A percentile compares a stretch with the other conserved stretches of the same genome.
These are phyloP conservation scores for Leptinotarsa texana DNA, from an alignment of 1,140 invertebrate species.

Conservation along the genomic window DNA sequence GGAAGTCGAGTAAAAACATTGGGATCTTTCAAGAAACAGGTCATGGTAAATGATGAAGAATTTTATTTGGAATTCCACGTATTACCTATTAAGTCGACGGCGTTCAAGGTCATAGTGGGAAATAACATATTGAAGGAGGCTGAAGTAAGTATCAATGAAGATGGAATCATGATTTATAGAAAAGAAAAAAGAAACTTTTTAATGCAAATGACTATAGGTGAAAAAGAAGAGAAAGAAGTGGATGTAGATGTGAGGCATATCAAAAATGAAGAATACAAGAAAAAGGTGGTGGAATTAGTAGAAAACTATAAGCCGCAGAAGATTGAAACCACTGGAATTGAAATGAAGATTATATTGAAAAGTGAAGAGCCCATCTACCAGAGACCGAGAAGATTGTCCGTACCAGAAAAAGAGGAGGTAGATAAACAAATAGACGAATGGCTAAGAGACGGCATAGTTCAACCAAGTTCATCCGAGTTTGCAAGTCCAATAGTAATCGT, in stretches of 20 bases:
- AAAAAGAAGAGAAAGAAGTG: conserved; percentile 9
- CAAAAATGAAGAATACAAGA: neutral
- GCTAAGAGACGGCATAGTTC: conserved; percentile 40
- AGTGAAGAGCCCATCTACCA: conserved; percentile 38
- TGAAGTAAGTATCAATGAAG: conserved; percentile 22
- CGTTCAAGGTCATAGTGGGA: conserved; percentile 23
- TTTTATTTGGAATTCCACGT: conserved; percentile 20
- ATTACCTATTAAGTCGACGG: conserved; percentile 1
- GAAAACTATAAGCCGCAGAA: neutral
- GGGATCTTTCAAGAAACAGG: conserved; percentile 23
- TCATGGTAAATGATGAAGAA: conserved; percentile 29
- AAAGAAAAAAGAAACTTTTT: conserved; percentile 23
- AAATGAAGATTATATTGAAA: conserved; percentile 28
- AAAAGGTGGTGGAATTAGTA: neutral
- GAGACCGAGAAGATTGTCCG: conserved; percentile 27
- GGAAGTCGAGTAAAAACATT: conserved; percentile 17
- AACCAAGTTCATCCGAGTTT: conserved; percentile 54
- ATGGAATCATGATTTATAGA: conserved; percentile 3
- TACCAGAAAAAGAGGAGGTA: conserved; percentile 30
- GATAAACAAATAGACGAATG: conserved; percentile 35
- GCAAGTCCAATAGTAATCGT: conserved; percentile 56
- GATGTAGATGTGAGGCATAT: neutral
- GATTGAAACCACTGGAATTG: neutral
- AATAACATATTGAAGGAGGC: conserved; percentile 14
- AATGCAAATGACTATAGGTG: conserved; percentile 25